Evolutionary conservation across 2,797 vertebrate genomes (phyloP).

Genomic region (Cyclura pinguis): DNA sequence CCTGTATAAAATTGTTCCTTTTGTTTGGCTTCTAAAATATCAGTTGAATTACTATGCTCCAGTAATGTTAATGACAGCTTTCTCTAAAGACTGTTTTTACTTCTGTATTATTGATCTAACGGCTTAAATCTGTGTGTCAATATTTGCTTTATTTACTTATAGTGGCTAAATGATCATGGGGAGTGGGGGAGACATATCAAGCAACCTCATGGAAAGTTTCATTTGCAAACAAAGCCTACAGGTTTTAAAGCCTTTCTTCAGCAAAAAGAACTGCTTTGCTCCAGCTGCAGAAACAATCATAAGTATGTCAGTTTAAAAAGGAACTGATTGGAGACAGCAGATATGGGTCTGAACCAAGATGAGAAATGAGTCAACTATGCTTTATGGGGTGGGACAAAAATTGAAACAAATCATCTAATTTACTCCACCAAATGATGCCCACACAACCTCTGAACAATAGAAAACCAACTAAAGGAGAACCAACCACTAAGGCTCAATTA

Average conservation of each 20-base stretch:
- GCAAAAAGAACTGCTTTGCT: neutral
- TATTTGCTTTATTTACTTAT: slow-evolving; percentile 30
- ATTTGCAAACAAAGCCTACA: neutral
- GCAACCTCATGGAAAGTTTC: neutral
- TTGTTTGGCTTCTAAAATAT: slow-evolving; percentile 24
- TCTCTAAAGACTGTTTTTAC: slow-evolving; percentile 26
- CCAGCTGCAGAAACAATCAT: neutral
- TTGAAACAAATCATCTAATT: neutral
- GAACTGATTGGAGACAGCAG: neutral
- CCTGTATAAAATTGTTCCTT: neutral
- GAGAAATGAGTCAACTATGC: slow-evolving; percentile 7
- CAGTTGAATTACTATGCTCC: neutral
- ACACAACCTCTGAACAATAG: neutral
- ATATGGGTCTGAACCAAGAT: neutral
- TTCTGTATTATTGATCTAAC: slow-evolving; percentile 6
- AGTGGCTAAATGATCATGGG: slow-evolving; percentile 25
- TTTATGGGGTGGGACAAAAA: neutral
- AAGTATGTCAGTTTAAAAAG: neutral
- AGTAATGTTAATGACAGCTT: slow-evolving; percentile 23
- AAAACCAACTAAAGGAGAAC: slow-evolving; percentile 8
- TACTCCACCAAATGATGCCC: slow-evolving; percentile 5
- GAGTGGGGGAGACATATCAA: neutral
- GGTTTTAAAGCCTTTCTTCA: neutral
- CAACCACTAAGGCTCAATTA: neutral
- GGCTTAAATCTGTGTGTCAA: slow-evolving; percentile 1